Conservation (phyloP, 2,888 invertebrate genomes). For the Papilio elwesi region DNA sequence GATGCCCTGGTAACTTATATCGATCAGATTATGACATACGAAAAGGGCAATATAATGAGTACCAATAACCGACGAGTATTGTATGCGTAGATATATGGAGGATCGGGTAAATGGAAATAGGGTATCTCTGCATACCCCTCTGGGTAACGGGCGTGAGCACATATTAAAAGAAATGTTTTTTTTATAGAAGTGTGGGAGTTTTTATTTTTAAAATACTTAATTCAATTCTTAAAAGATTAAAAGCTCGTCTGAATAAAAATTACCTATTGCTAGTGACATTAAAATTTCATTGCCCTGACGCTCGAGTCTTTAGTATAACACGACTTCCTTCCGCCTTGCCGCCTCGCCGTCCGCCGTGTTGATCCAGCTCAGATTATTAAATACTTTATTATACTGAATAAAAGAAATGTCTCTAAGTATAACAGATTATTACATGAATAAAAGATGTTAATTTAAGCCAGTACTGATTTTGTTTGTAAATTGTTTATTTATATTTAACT, state of each 20-base stretch:
- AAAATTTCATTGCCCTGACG: conserved; percentile 17
- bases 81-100: too few species aligned
- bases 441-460: not conserved
- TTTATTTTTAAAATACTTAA: not conserved
- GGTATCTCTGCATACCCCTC: too few species aligned
- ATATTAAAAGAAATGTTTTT: too few species aligned
- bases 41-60: too few species aligned
- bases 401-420: not conserved
- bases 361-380: conserved; percentile 10
- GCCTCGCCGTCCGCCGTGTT: not conserved
- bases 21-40: too few species aligned
- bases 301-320: conserved; percentile 17
- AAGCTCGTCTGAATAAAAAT: conserved; percentile 10
- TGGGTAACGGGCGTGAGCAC: too few species aligned
- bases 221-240: conserved; percentile 5
- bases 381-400: conserved; percentile 10
- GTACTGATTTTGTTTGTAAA: too few species aligned
- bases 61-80: too few species aligned
- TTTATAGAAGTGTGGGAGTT: too few species aligned
- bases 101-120: too few species aligned
- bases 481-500: too few species aligned
- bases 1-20: too few species aligned
- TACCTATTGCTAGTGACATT: conserved; percentile 9
- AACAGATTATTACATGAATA: not conserved
- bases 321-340: conserved; percentile 12